Evolutionary conservation across 2,113 vertebrate species (phyloP), one percentile per base, ranked within the genome.

Genomic region (Dasypus novemcinctus): DNA sequence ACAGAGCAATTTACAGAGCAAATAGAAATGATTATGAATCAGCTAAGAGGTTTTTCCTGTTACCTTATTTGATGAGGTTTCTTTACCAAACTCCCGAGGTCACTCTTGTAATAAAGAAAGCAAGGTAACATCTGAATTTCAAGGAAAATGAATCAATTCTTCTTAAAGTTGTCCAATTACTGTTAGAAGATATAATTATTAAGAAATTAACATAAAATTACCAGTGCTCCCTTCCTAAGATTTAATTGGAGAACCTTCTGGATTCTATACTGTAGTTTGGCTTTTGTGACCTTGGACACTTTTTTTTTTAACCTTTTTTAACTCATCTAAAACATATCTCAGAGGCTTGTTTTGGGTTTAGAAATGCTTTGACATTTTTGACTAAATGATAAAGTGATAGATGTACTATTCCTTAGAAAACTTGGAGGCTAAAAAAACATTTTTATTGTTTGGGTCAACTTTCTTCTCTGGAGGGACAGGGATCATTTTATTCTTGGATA

Each of bases 121-220:
- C 49, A 93, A 63, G 25, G 33, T 91, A 91, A 94, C 66, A 96
- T 89, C 79, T 97, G 87, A 41, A 95, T 97, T 93, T 91, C 74
- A 75, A 86, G 83, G 90, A 95, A 92, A 95, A 91, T 83, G 33
- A 95, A 91, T 93, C 64, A 74, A 31, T 91, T 96, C 38, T 86
- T 68, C 69, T 91, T 84, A 93, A 94, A 93, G 41, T 38, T 97
- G 49, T 90, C 27, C 46, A 94, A 23, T 83, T 78, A 88, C 8
- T 95, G 31, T 89, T 91, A 68, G 82, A 80, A 95, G 74, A 25
- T 80, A 71, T 69, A 17, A 69, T 92, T 83, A 59, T 87, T 80
- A 90, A 92, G n/a, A 94, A 87, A 84, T 91, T 78, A 91, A 92
- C 85, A 81, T 87, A 29, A 18, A 93, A 75, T 10, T 52, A 23